These are phyloP conservation scores for Bubalus kerabau DNA, from an alignment of 2,113 vertebrate species.

Conservation along the genomic window DNA sequence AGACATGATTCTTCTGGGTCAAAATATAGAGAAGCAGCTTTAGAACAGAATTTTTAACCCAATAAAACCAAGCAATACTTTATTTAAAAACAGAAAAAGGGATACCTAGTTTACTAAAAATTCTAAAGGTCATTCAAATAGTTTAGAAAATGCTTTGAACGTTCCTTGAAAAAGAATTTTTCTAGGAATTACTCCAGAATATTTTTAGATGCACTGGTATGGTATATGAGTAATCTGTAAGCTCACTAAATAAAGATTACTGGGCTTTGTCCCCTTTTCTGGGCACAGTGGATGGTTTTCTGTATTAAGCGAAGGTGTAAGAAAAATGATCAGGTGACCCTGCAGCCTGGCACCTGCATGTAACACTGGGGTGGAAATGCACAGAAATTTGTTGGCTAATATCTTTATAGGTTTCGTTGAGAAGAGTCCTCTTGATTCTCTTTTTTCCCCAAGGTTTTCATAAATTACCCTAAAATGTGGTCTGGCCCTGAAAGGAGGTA, in stretches of 20 bases:
- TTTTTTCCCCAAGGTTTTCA: neutral
- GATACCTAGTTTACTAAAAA: neutral
- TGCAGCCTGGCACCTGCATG: neutral
- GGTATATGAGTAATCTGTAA: neutral
- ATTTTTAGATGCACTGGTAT: neutral
- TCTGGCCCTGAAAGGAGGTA: neutral
- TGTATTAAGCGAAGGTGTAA: neutral
- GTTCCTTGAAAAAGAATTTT: neutral
- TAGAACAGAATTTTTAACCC: neutral
- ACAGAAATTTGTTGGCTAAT: neutral
- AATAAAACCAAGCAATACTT: neutral
- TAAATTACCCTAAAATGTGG: neutral
- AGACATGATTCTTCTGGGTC: neutral
- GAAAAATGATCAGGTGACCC: neutral
- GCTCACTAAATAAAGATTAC: neutral
- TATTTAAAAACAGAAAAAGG: slow-evolving; percentile 7
- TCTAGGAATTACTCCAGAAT: neutral
- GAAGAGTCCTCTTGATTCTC: neutral
- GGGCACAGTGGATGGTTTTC: neutral
- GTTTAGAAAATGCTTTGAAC: neutral
- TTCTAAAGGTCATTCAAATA: neutral
- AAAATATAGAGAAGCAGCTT: neutral
- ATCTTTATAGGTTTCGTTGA: neutral
- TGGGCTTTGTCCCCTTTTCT: neutral
- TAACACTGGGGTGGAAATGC: neutral